Conservation (phyloP, 2,113 vertebrate species). For the Microtus richardsoni region DNA sequence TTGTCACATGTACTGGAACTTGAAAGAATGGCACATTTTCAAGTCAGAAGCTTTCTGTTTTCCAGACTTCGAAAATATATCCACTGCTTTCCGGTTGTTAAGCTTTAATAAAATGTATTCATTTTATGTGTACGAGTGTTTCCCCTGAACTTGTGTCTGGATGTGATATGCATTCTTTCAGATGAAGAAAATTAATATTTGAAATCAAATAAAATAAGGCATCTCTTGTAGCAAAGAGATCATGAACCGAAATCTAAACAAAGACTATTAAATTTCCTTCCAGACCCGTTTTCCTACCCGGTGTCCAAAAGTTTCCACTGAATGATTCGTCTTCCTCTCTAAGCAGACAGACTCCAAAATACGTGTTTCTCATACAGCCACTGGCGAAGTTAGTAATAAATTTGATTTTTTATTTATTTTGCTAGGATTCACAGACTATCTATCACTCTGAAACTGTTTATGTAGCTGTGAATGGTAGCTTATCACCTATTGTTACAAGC, state of each 20-base stretch:
- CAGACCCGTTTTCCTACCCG: background rate
- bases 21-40: background rate
- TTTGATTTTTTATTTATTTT: background rate
- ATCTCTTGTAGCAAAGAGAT: slow-evolving; percentile 8
- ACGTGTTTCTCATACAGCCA: background rate
- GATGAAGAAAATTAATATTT: background rate
- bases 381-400: background rate
- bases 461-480: background rate
- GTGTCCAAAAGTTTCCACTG: slow-evolving; percentile 25
- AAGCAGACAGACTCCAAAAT: background rate
- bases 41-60: background rate
- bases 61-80: slow-evolving; percentile 41
- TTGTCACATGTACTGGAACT: background rate
- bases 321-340: slow-evolving; percentile 8
- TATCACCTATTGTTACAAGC: background rate
- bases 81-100: background rate
- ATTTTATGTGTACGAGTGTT: background rate
- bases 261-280: background rate
- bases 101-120: background rate
- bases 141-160: background rate
- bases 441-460: slow-evolving; percentile 26
- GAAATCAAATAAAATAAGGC: background rate
- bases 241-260: slow-evolving; percentile 8
- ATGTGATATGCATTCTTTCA: background rate
- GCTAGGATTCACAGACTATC: background rate